Percentiles rank a stretch among this genome's conserved stretches.
These are phyloP conservation scores for Zalophus californianus DNA, from an alignment of 2,797 vertebrate genomes.

Conservation along the genomic window DNA sequence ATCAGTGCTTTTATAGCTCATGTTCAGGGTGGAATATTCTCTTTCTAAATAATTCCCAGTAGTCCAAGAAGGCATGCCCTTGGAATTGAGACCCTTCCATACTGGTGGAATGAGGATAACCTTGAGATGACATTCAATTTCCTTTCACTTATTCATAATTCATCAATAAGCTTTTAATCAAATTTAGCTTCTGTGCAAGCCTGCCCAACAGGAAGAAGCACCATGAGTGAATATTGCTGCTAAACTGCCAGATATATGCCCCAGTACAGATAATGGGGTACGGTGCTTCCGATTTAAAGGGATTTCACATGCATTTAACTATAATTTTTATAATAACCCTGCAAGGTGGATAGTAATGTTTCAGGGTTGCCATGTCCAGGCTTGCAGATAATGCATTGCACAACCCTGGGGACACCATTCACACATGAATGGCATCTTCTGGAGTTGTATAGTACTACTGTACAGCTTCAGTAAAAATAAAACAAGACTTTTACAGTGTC, in stretches of 20 bases:
- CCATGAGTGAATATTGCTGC: not conserved
- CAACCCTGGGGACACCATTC: not conserved
- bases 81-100: not conserved
- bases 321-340: not conserved
- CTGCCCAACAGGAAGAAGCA: slow-evolving; percentile 4
- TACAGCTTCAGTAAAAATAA: not conserved
- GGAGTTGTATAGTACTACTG: not conserved
- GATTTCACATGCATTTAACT: not conserved
- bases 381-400: too few species aligned
- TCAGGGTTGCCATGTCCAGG: not conserved
- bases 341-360: not conserved
- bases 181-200: not conserved
- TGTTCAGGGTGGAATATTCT: not conserved
- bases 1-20: not conserved
- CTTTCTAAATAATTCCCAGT: not conserved
- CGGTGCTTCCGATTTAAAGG: not conserved
- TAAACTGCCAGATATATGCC: not conserved
- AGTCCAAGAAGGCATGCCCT: not conserved
- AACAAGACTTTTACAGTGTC: not conserved
- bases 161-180: slow-evolving; percentile 10
- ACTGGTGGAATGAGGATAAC: not conserved
- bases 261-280: not conserved
- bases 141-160: slow-evolving; percentile 20
- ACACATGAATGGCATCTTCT: not conserved
- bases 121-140: slow-evolving; percentile 35